Base-by-base conservation (phyloP, 2,797 vertebrate genomes). In the Tenualosa thibaudeaui region DNA sequence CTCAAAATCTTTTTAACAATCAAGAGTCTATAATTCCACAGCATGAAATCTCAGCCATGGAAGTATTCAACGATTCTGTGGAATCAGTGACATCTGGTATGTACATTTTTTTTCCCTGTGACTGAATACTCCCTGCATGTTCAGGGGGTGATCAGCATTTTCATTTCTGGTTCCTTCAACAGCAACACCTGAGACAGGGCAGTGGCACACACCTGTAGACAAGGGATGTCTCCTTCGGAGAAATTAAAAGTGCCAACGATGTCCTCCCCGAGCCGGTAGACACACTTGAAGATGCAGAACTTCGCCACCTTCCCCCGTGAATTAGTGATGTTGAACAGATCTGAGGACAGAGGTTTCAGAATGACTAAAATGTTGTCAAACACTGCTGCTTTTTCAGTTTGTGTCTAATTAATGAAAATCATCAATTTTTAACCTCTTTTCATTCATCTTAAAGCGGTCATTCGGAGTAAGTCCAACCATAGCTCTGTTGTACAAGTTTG, bases 301-400 rank as follows among this genome's bases (percentile, higher is more conserved):
- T 97, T 98, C 5, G 97, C 98, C 87, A 99, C 98, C 89, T 98
- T 99, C 37, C 98, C 98, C 5, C 96, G 95, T 82, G 95, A 89
- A 65, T 98, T 99, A 89, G 98, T 99, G 94, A 99, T 99, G 88
- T 98, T 99, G 89, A 98, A 99, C 82, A 99, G 94, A 90, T 97
- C 98, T 99, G 92, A 87, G 3, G 65, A 90, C 65, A 56, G 54
- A 51, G 9, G 10, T 8, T 12, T 51, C 50, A 51, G 50, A 51
- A 49, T 49, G 7, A 49, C 0, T 49, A 4, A 49, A 31, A 8
- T 49, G 46, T 49, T 49, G 0, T 49, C 46, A 49, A 5, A 49
- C 46, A 0, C 31, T 31, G 0, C 31, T 31, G 31, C 31, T 31
- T 31, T 31, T 31, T 31, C 31, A 31, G 31, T 31, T 1, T 31